Base-by-base conservation (phyloP, 30 jellyfish, hydroid and myxozoan genomes). In the Sanderia malayensis region DNA sequence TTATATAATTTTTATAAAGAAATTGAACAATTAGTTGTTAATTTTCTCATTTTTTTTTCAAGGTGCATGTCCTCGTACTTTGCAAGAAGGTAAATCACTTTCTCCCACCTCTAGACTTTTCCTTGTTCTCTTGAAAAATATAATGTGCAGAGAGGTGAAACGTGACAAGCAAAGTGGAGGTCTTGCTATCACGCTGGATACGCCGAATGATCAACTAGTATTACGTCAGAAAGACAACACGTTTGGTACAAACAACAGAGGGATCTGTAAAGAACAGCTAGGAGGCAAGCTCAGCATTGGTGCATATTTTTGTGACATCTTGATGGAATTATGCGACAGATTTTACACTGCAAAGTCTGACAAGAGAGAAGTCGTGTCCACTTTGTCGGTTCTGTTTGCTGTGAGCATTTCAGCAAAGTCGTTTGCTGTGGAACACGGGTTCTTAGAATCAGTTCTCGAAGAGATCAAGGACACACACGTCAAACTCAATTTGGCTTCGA, bases 391-490 rank as follows among this genome's bases (percentile, higher is more conserved):
- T 1, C 52, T 76, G 47, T 76, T 76, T 49, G 87, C 57, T 76
- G 62, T 76, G 33, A 76, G 80, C 71, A 44, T 28, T 31, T 34
- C 80, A 8, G 28, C 96, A 11, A 74, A 76, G 46, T 11, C 25
- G 10, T 22, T 31, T 26, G 96, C 96, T 13, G 31, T 76, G 19
- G 83, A 71, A 30, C 32, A 32, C 19, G 96, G 96, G 10, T 86
- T 86, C 63, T 60, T 79, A 21, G 96, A 86, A 30, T 67, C 84
- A 25, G 69, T 76, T n/a, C 34, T 71, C 1, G 93, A 86, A 41
- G 96, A 86, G 41, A 31, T 86, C 19, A 86, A 86, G 71, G 96
- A 86, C 53, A 59, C 61, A 27, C 83, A 76, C 57, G 83, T 86
- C 19, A 86, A 86, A 70, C 52, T 86, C 57, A 86, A 76, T 31